Conservation (phyloP, 2,797 vertebrate species). For the Gallinago stenura region DNA sequence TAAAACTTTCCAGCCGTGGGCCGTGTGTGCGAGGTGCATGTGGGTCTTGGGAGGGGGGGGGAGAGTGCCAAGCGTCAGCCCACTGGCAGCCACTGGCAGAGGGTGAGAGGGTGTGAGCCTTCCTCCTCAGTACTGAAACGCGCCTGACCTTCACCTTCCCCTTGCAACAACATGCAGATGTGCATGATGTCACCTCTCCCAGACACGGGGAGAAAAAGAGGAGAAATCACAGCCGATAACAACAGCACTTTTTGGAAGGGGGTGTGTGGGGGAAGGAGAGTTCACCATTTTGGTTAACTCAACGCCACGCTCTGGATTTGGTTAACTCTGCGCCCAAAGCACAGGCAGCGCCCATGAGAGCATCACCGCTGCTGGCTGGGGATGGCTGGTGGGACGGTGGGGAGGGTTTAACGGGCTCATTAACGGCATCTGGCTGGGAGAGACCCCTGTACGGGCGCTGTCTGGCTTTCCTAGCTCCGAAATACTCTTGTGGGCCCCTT, state of each 20-base stretch:
- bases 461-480: background rate
- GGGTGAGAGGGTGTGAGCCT: background rate
- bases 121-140: background rate
- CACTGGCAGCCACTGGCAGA: rapidly evolving
- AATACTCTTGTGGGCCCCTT: background rate
- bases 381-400: rapidly evolving
- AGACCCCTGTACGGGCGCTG: background rate
- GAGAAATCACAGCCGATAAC: background rate
- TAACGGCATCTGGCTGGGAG: background rate
- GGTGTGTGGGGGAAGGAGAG: background rate
- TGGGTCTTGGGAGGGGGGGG: background rate
- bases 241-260: background rate
- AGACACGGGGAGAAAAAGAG: background rate
- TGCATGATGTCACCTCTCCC: background rate
- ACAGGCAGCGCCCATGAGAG: rapidly evolving
- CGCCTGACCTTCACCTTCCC: background rate
- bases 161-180: background rate
- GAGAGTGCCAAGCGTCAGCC: background rate
- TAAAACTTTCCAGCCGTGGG: background rate
- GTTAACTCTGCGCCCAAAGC: background rate
- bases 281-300: background rate
- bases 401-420: background rate
- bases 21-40: rapidly evolving
- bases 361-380: rapidly evolving
- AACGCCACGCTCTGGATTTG: too few species aligned